Evolutionary conservation across 2,888 invertebrate species (phyloP).

Genomic region (Epinotia brunnichana): DNA sequence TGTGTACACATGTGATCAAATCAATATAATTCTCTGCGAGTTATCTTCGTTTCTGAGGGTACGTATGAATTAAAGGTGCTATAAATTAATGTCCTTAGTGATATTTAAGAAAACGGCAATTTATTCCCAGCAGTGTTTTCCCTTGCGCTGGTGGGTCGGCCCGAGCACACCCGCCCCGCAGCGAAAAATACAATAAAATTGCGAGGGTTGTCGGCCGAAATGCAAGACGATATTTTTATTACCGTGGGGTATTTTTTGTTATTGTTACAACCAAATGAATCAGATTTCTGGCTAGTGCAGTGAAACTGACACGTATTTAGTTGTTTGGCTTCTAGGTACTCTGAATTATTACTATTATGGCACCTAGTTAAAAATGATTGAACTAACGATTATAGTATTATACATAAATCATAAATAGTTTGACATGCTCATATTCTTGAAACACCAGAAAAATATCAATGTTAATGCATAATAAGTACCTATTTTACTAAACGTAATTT

Average conservation of each 20-base stretch:
- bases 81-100: slow-evolving; percentile 45
- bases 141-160: slow-evolving; percentile 50
- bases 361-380: not conserved
- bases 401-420: too few species aligned
- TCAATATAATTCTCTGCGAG: slow-evolving; percentile 54
- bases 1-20: slow-evolving; percentile 79
- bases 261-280: slow-evolving; percentile 48
- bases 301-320: not conserved
- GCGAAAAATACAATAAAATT: slow-evolving; percentile 57
- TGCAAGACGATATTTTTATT: slow-evolving; percentile 65
- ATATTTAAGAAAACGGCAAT: slow-evolving; percentile 24
- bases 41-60: slow-evolving; percentile 66
- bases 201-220: slow-evolving; percentile 67
- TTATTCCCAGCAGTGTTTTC: slow-evolving; percentile 52
- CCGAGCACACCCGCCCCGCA: slow-evolving; percentile 50
- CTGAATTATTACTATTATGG: not conserved
- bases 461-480: not conserved
- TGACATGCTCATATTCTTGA: too few species aligned
- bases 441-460: not conserved
- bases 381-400: not conserved
- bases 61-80: slow-evolving; percentile 71
- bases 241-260: slow-evolving; percentile 63
- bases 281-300: slow-evolving; percentile 20
- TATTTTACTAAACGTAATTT: not conserved
- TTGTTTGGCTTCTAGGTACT: not conserved